These are phyloP conservation scores for Stegastes partitus DNA, from an alignment of 2,113 vertebrate species.

Conservation along the genomic window DNA sequence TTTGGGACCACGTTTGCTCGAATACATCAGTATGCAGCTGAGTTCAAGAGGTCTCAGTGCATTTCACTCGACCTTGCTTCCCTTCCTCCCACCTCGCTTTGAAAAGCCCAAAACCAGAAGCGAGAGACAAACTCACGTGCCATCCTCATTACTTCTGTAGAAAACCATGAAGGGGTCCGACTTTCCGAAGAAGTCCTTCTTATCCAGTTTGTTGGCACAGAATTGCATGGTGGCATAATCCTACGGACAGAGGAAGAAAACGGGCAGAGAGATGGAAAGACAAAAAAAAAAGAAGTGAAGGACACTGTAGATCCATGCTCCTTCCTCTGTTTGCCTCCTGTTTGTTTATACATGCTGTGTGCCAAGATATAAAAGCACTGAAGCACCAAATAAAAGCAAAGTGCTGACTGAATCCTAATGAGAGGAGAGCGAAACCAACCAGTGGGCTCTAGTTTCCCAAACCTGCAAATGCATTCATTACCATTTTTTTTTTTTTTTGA, in stretches of 20 bases:
- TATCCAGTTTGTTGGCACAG: slow-evolving; percentile 94
- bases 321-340: slow-evolving; percentile 47
- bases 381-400: slow-evolving; percentile 70
- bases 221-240: slow-evolving; percentile 94
- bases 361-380: slow-evolving; percentile 67
- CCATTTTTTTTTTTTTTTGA: slow-evolving; percentile 42
- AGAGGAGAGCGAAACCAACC: slow-evolving; percentile 48
- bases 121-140: slow-evolving; percentile 87
- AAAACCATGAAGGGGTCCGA: slow-evolving; percentile 95
- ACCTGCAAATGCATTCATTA: slow-evolving; percentile 60
- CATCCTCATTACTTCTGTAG: slow-evolving; percentile 94
- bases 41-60: slow-evolving; percentile 31
- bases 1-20: slow-evolving; percentile 1
- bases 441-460: slow-evolving; percentile 46
- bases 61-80: slow-evolving; percentile 24
- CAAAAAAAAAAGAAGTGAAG: slow-evolving; percentile 38
- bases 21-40: slow-evolving; percentile 9
- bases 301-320: slow-evolving; percentile 58
- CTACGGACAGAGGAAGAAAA: slow-evolving; percentile 71
- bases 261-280: slow-evolving; percentile 25
- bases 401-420: slow-evolving; percentile 65
- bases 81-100: slow-evolving; percentile 20
- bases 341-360: slow-evolving; percentile 54
- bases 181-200: slow-evolving; percentile 96
- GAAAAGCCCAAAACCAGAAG: slow-evolving; percentile 1